Evolutionary conservation across 2,888 invertebrate species (phyloP).

Genomic region (Pomacea canaliculata): DNA sequence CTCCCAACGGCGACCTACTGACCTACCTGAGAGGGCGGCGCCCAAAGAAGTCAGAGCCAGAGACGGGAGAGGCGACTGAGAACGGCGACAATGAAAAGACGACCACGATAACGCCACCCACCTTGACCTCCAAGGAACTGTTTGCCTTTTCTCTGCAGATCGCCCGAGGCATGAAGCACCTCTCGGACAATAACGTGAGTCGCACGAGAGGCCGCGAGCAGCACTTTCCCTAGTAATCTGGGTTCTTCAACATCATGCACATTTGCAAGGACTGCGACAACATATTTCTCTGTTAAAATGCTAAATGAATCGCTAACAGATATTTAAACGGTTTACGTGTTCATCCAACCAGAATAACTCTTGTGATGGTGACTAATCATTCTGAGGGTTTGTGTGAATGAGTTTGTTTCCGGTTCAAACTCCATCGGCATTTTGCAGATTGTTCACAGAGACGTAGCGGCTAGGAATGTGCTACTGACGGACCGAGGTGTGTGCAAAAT

Average conservation of each 20-base stretch:
- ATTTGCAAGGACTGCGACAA: no score
- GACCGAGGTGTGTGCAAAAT: constrained; percentile 86
- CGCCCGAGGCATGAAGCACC: constrained; percentile 87
- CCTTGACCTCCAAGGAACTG: constrained; percentile 79
- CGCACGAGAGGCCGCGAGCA: neutral
- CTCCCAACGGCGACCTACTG: constrained; percentile 89
- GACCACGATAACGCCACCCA: neutral
- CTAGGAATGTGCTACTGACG: constrained; percentile 85
- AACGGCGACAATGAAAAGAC: neutral
- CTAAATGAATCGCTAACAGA: no score
- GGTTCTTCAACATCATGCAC: no score
- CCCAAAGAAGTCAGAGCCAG: constrained; percentile 18
- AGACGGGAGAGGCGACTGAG: neutral
- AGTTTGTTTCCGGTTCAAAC: no score
- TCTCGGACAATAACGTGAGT: constrained; percentile 82
- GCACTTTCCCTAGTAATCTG: no score
- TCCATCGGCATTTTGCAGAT: constrained; percentile 75
- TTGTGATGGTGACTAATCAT: no score
- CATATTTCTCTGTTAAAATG: no score
- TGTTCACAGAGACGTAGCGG: constrained; percentile 88
- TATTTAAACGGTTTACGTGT: no score
- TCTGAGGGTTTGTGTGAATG: no score
- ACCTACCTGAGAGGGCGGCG: constrained; percentile 81
- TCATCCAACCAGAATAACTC: no score
- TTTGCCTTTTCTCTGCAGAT: constrained; percentile 93